phyloP scores from a whole-genome alignment of 2,113 vertebrate genomes.

The Zosterops lateralis region DNA sequence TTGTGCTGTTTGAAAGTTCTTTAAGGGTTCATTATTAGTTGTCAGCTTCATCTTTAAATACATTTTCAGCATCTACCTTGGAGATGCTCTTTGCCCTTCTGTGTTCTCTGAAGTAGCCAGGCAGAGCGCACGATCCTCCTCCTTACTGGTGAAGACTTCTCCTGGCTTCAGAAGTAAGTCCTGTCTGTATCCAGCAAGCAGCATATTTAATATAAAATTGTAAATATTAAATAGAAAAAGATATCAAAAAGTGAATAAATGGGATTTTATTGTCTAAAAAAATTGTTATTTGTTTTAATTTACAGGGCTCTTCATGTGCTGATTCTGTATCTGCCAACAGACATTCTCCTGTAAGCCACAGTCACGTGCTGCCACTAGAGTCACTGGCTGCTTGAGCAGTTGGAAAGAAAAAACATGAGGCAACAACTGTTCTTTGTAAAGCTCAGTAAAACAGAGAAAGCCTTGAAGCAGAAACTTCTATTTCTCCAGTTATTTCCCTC shows the following conservation, averaged over 20 bases:
- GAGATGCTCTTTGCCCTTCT: constrained; percentile 15
- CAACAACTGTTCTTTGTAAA: constrained; percentile 31
- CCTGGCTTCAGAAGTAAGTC: constrained; percentile 61
- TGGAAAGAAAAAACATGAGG: constrained; percentile 22
- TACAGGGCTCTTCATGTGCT: constrained; percentile 56
- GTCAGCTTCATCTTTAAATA: neutral
- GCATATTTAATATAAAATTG: neutral
- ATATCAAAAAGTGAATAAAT: neutral
- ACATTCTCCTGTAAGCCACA: constrained; percentile 53
- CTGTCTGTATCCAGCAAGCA: constrained; percentile 1
- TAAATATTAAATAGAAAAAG: neutral
- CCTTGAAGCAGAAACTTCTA: constrained; percentile 47
- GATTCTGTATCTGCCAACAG: constrained; percentile 59
- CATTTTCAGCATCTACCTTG: constrained; percentile 32
- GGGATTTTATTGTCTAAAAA: constrained; percentile 50
- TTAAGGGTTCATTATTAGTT: neutral
- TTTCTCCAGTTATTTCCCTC: constrained; percentile 32
- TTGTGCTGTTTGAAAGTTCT: neutral
- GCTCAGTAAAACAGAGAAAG: constrained; percentile 47
- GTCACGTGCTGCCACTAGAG: constrained; percentile 35
- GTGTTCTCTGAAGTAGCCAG: constrained; percentile 49
- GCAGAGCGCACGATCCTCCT: constrained; percentile 17
- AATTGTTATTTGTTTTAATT: constrained; percentile 62
- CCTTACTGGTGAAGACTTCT: constrained; percentile 59
- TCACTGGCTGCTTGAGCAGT: constrained; percentile 48